Evolutionary conservation across 2,113 vertebrate genomes (phyloP).

Genomic region (Athene cunicularia): DNA sequence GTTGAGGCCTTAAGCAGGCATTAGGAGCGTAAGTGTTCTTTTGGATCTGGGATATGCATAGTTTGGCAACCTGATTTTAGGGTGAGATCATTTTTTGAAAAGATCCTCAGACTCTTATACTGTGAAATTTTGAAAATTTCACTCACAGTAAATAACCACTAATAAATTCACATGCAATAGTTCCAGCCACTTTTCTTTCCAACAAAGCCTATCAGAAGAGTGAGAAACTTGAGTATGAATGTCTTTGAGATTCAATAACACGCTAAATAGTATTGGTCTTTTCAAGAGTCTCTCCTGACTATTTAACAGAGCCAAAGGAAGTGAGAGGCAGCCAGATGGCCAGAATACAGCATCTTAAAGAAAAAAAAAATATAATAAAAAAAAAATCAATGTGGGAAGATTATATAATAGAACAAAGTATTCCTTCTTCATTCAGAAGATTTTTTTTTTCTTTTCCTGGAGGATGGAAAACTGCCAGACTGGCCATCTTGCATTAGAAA

Average conservation of each 20-base stretch:
- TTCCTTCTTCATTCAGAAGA: constrained; percentile 8
- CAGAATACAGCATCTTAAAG: not conserved
- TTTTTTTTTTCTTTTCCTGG: not conserved
- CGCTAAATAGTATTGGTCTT: constrained; percentile 45
- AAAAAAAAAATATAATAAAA: not conserved
- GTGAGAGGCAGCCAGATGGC: constrained; percentile 45
- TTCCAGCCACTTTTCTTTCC: not conserved
- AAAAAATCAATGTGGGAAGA: not conserved
- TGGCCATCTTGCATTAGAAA: not conserved
- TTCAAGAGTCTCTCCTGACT: constrained; percentile 49
- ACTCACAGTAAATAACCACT: not conserved
- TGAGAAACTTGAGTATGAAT: constrained; percentile 35
- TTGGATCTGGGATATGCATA: not conserved
- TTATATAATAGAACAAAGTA: constrained; percentile 30
- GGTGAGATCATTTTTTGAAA: not conserved
- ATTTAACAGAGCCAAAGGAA: constrained; percentile 47
- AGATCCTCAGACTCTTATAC: not conserved
- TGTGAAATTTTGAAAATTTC: not conserved
- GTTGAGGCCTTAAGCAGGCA: not conserved
- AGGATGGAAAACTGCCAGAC: not conserved
- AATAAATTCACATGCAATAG: not conserved
- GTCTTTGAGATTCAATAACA: constrained; percentile 54
- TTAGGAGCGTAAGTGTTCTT: not conserved
- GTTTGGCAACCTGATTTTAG: not conserved
- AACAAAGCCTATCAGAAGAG: constrained; percentile 14